These are phyloP conservation scores for Mystacides longicornis DNA, from an alignment of 2,888 invertebrate genomes.

Conservation along the genomic window DNA sequence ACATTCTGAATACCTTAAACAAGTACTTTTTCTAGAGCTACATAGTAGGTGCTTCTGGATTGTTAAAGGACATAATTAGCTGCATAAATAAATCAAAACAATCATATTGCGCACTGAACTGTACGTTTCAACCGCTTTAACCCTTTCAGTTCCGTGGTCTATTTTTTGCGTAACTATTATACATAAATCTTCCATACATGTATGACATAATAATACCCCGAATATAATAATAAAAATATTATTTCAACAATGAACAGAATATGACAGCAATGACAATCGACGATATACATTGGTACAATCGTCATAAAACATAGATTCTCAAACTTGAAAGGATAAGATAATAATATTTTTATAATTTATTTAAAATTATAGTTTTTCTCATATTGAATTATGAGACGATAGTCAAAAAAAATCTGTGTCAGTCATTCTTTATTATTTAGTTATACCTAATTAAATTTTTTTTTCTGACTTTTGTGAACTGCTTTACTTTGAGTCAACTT, in stretches of 20 bases:
- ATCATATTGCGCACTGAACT: too few relatives aligned
- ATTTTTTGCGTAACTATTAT: neutral
- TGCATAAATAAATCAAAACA: too few relatives aligned
- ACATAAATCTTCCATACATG: neutral
- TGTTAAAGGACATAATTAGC: too few relatives aligned
- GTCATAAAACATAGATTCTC: neutral
- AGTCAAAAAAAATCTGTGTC: too few relatives aligned
- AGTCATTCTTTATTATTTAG: too few relatives aligned
- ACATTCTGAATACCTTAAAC: too few relatives aligned
- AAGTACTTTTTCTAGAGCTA: too few relatives aligned
- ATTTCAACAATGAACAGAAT: conserved; percentile 20
- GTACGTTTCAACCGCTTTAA: neutral
- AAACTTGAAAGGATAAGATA: neutral
- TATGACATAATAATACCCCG: neutral
- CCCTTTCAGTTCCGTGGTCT: neutral
- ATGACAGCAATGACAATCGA: conserved; percentile 22
- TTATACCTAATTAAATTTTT: too few relatives aligned
- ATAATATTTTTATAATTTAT: neutral
- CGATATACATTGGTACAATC: conserved; percentile 3
- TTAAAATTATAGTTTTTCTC: neutral
- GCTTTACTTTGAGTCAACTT: too few relatives aligned
- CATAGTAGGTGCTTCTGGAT: too few relatives aligned
- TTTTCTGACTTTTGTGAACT: too few relatives aligned
- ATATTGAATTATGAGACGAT: too few relatives aligned
- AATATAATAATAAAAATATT: conserved; percentile 12